Percentiles rank a stretch among this genome's conserved stretches.
phyloP scores from a whole-genome alignment of 2,113 vertebrate genomes.

The Clarias gariepinus region DNA sequence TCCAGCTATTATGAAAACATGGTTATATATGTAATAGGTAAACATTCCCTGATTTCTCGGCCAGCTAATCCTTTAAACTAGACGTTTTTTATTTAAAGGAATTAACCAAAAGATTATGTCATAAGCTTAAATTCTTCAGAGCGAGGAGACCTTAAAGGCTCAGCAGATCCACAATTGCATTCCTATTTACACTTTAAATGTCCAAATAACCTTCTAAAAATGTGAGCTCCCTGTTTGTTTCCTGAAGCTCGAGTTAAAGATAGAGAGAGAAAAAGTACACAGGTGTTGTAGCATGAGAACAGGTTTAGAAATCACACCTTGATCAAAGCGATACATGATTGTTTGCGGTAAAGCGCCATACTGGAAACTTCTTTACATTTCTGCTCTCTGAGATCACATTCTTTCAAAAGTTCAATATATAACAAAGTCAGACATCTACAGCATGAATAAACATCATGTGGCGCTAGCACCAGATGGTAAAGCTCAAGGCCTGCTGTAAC shows the following conservation, averaged over 20 bases:
- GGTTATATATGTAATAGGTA: not conserved
- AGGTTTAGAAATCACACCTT: not conserved
- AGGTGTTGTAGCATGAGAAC: not conserved
- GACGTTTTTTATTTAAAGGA: not conserved
- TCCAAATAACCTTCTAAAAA: not conserved
- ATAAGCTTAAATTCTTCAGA: not conserved
- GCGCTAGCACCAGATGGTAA: slow-evolving; percentile 21
- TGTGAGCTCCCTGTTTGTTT: not conserved
- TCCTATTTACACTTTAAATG: not conserved
- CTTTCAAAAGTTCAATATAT: not conserved
- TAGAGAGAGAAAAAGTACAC: not conserved
- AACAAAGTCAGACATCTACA: not conserved
- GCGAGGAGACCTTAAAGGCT: not conserved
- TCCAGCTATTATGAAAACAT: not conserved
- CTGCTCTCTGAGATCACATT: not conserved
- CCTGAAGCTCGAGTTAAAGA: not conserved
- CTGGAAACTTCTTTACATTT: not conserved
- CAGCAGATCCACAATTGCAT: not conserved
- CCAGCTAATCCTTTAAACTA: not conserved
- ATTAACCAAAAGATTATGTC: not conserved
- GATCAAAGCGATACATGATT: not conserved
- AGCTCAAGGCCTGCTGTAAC: not conserved
- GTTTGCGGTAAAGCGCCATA: not conserved
- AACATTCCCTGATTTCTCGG: not conserved
- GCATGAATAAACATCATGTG: not conserved